These are phyloP conservation scores for Chrysemys picta DNA, from an alignment of 2,113 vertebrate species.

Conservation along the genomic window DNA sequence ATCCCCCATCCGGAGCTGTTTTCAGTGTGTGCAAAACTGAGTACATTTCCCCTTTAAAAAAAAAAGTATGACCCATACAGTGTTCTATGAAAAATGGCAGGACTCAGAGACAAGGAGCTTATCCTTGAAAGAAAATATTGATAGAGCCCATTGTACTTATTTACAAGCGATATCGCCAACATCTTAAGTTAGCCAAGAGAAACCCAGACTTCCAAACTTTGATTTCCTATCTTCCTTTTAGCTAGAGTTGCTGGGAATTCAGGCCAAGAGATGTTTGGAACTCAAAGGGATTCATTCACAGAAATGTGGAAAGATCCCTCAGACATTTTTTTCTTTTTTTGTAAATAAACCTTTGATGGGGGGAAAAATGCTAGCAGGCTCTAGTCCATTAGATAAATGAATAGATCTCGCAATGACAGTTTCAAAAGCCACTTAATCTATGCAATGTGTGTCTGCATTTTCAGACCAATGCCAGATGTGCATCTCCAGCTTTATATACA, in stretches of 20 bases:
- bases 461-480: not conserved
- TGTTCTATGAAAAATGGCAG: not conserved
- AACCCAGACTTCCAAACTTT: not conserved
- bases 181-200: not conserved
- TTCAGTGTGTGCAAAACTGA: not conserved
- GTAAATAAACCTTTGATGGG: not conserved
- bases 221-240: not conserved
- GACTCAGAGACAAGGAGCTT: not conserved
- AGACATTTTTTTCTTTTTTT: fast-evolving
- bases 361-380: fast-evolving
- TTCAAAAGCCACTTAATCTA: conserved; percentile 6
- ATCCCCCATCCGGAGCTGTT: not conserved
- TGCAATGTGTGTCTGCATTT: conserved; percentile 2
- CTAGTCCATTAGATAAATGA: not conserved
- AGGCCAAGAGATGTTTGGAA: not conserved
- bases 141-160: not conserved
- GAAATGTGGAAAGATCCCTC: not conserved
- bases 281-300: not conserved
- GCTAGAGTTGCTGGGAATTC: not conserved
- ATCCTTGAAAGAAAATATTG: not conserved
- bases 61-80: not conserved
- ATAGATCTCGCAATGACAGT: not conserved
- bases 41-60: not conserved
- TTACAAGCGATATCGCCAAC: not conserved
- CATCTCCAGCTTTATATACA: not conserved